phyloP scores from a whole-genome alignment of 2,888 invertebrate species.

The Argyra leucocephala region DNA sequence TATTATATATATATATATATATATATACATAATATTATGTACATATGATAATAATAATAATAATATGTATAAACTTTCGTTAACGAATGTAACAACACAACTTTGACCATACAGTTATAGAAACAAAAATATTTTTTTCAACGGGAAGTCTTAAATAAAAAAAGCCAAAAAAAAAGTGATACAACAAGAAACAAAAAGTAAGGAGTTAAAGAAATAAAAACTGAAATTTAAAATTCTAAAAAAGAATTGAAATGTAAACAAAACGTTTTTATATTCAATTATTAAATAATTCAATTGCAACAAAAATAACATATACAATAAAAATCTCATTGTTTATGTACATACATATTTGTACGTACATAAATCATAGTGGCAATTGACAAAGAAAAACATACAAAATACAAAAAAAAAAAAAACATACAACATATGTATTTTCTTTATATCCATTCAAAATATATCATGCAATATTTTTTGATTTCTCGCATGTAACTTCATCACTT shows the following conservation, averaged over 20 bases:
- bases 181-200: no score
- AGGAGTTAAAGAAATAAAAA: not conserved
- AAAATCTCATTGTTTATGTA: no score
- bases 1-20: not conserved
- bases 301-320: not conserved
- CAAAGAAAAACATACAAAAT: not conserved
- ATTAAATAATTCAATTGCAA: not conserved
- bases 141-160: not conserved
- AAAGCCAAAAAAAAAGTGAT: not conserved
- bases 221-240: not conserved
- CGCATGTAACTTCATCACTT: no score
- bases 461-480: no score
- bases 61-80: no score
- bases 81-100: not conserved
- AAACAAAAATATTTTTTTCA: not conserved
- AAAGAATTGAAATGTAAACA: not conserved
- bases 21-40: no score
- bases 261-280: constrained; percentile 6
- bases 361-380: not conserved
- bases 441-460: no score
- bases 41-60: no score
- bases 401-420: not conserved
- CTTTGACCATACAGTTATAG: not conserved
- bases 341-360: no score
- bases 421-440: no score